Conservation (phyloP, 2,113 vertebrate genomes). For the Acrocephalus arundinaceus region DNA sequence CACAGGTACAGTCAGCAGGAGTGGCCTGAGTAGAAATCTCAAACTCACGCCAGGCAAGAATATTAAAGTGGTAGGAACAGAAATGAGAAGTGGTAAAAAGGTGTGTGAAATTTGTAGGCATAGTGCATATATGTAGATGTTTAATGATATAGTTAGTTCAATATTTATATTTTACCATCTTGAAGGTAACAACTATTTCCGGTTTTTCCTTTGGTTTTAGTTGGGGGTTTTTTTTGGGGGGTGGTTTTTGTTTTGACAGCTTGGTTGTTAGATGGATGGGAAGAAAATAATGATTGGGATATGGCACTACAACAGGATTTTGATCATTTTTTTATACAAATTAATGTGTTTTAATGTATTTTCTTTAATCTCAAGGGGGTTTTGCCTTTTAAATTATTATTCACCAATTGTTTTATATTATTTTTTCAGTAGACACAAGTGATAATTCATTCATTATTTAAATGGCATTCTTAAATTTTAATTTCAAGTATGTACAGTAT, state of each 20-base stretch:
- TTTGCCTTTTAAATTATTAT: not conserved
- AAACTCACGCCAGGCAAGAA: not conserved
- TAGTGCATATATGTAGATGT: not conserved
- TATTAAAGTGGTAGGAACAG: not conserved
- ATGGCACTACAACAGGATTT: not conserved
- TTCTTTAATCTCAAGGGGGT: not conserved
- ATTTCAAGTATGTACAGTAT: not conserved
- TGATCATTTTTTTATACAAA: not conserved
- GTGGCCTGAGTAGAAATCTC: not conserved
- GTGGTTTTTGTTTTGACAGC: not conserved
- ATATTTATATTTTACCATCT: not conserved
- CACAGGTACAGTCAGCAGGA: not conserved
- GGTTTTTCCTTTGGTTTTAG: not conserved
- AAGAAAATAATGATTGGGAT: accelerated
- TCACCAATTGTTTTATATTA: not conserved
- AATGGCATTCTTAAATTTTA: not conserved
- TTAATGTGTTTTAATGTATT: not conserved
- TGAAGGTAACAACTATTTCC: not conserved
- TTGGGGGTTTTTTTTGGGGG: accelerated
- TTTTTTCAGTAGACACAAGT: not conserved
- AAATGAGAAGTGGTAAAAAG: not conserved
- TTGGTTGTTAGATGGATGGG: not conserved
- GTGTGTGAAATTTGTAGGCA: not conserved
- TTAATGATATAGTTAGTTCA: not conserved
- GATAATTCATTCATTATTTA: not conserved